phyloP scores from a whole-genome alignment of 2,113 vertebrate species.

The Ammodytes marinus region DNA sequence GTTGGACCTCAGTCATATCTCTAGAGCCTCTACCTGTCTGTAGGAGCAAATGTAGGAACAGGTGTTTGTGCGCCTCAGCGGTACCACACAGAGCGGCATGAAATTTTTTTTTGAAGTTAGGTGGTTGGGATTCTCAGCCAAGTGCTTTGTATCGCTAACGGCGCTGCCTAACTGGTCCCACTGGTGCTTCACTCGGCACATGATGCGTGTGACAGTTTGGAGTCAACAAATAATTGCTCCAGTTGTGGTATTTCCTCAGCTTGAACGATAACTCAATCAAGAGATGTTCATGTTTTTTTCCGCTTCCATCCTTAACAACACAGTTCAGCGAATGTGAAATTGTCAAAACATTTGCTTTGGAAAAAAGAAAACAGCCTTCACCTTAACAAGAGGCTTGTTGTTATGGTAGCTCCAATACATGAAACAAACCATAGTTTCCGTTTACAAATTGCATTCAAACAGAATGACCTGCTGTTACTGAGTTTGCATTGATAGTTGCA shows the following conservation, averaged over 20 bases:
- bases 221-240: constrained; percentile 41
- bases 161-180: constrained; percentile 32
- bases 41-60: constrained; percentile 50
- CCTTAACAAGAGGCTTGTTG: not conserved
- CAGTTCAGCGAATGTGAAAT: not conserved
- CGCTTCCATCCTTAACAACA: not conserved
- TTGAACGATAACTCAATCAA: constrained; percentile 8
- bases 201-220: constrained; percentile 21
- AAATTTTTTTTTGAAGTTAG: constrained; percentile 2
- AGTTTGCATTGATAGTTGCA: constrained; percentile 10
- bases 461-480: not conserved
- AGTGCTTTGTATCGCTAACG: constrained; percentile 32
- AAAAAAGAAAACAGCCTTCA: not conserved
- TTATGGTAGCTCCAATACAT: not conserved
- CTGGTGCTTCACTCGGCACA: constrained; percentile 16
- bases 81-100: constrained; percentile 21
- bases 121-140: constrained; percentile 34
- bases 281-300: constrained; percentile 13
- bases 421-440: not conserved
- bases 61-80: constrained; percentile 50
- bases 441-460: constrained; percentile 5
- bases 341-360: not conserved
- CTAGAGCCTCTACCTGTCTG: constrained; percentile 44
- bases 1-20: constrained; percentile 43
- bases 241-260: constrained; percentile 1